Evolutionary conservation across 1,140 invertebrate species (phyloP), one percentile per base, ranked within the genome.

Genomic region (Drosophila eugracilis): DNA sequence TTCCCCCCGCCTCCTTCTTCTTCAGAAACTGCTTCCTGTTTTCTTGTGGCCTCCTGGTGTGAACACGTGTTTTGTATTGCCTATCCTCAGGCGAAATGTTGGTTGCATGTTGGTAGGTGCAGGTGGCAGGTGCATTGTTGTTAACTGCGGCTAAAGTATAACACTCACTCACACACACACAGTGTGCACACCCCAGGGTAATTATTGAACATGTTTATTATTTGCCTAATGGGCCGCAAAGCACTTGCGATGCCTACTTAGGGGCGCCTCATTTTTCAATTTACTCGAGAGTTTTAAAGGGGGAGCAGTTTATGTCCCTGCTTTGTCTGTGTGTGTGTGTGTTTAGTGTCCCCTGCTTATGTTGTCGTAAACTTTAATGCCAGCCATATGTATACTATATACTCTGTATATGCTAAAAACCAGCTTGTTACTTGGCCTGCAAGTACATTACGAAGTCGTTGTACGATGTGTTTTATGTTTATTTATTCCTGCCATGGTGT

Each of bases 131-230:
- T 75, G 71, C 71, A 75, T 75, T 67, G 60, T 75, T 75, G 48
- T 48, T 15, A 26, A 36, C 30, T 65, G 72, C 45, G 52, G 47
- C 47, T 24, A 41, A 47, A 48, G 48, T 37, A 66, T 22, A 66
- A 52, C 59, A 54, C 58, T 54, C 42, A 10, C 17, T 6, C 5
- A 21, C 39, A n/a, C n/a, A n/a, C n/a, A n/a, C n/a, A n/a, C n/a
- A n/a, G n/a, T n/a, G 1, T n/a, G 52, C 47, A 48, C 52, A 47
- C 53, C 52, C 34, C 37, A 36, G 32, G 59, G 72, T 65, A 75
- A 75, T 75, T 75, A 75, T 75, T 75, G 60, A 75, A 66, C 71
- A 67, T 66, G 59, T 75, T 75, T 75, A 75, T 75, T 75, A 75
- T 67, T 75, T 75, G 60, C 22, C 57, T 75, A 75, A 75, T 75